phyloP scores from a whole-genome alignment of 2,888 invertebrate species.

The Drosophila subsilvestris region DNA sequence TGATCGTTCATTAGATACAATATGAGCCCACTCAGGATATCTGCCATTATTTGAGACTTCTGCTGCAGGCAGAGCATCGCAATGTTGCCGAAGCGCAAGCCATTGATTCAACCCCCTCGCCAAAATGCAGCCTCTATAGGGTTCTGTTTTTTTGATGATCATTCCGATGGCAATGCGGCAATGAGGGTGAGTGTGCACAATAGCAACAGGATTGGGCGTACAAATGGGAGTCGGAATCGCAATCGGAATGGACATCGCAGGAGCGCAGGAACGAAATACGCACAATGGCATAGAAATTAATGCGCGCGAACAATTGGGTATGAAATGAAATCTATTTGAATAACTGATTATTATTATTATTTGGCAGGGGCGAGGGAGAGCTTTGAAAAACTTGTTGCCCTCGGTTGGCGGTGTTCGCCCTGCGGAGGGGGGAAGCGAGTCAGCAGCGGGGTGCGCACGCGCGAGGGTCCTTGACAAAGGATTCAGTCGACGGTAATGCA shows the following conservation, averaged over 20 bases:
- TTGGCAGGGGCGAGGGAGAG: slow-evolving; percentile 12
- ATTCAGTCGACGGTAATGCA: slow-evolving; percentile 55
- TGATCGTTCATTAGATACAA: no score
- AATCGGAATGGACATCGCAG: slow-evolving; percentile 8
- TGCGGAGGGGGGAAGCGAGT: not conserved
- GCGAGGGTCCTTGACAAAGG: slow-evolving; percentile 59
- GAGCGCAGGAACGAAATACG: not conserved
- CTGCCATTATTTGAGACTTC: not conserved
- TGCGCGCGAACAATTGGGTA: slow-evolving; percentile 58
- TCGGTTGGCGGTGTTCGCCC: not conserved
- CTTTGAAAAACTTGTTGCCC: slow-evolving; percentile 64
- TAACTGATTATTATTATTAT: slow-evolving; percentile 70
- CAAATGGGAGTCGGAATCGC: slow-evolving; percentile 3
- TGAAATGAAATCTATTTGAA: slow-evolving; percentile 71
- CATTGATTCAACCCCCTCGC: not conserved
- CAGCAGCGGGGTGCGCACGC: slow-evolving; percentile 56
- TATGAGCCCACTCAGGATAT: not conserved
- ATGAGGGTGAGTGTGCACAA: slow-evolving; percentile 30
- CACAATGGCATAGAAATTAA: slow-evolving; percentile 55
- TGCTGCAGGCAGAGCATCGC: not conserved
- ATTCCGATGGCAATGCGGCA: not conserved
- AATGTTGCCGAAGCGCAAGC: not conserved
- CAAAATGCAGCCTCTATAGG: not conserved
- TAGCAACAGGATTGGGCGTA: slow-evolving; percentile 16
- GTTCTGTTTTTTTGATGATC: not conserved